Evolutionary conservation across 2,797 vertebrate species (phyloP).

Genomic region (Pseudomugil tenellus): DNA sequence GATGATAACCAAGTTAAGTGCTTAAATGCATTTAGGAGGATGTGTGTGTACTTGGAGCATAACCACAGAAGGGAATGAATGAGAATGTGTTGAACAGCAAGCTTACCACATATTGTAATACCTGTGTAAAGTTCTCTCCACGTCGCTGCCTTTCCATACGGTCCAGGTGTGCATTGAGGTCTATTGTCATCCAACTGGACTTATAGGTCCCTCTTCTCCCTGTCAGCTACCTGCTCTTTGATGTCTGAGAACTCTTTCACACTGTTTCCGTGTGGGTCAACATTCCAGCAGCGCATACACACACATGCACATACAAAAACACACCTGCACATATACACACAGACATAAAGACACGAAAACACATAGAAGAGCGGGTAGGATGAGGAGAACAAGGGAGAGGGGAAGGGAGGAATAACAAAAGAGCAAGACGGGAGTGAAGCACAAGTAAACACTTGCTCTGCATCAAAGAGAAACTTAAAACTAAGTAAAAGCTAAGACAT

Average conservation of each 20-base stretch:
- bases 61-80: slow-evolving; percentile 49
- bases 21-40: slow-evolving; percentile 58
- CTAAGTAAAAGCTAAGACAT: slow-evolving; percentile 27
- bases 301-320: slow-evolving; percentile 51
- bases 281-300: slow-evolving; percentile 71
- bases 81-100: slow-evolving; percentile 51
- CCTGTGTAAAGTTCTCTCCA: slow-evolving; percentile 63
- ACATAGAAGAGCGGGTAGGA: slow-evolving; percentile 46
- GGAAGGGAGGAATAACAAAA: slow-evolving; percentile 73
- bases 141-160: slow-evolving; percentile 75
- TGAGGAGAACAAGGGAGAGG: slow-evolving; percentile 41
- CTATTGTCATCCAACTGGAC: slow-evolving; percentile 82
- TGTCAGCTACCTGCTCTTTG: slow-evolving; percentile 83
- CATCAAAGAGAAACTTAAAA: slow-evolving; percentile 59
- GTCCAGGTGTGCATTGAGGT: slow-evolving; percentile 84
- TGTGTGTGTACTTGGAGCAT: slow-evolving; percentile 56
- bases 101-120: slow-evolving; percentile 19
- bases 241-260: slow-evolving; percentile 82
- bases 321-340: slow-evolving; percentile 50
- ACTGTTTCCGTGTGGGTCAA: slow-evolving; percentile 74
- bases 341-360: slow-evolving; percentile 41
- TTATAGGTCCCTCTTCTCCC: slow-evolving; percentile 73
- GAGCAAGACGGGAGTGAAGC: slow-evolving; percentile 67
- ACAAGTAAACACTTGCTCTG: slow-evolving; percentile 76
- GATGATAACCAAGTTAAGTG: slow-evolving; percentile 70